A percentile compares a stretch with the other conserved stretches of the same genome.
phyloP scores from a whole-genome alignment of 2,113 vertebrate species.

The Phalacrocorax carbo region DNA sequence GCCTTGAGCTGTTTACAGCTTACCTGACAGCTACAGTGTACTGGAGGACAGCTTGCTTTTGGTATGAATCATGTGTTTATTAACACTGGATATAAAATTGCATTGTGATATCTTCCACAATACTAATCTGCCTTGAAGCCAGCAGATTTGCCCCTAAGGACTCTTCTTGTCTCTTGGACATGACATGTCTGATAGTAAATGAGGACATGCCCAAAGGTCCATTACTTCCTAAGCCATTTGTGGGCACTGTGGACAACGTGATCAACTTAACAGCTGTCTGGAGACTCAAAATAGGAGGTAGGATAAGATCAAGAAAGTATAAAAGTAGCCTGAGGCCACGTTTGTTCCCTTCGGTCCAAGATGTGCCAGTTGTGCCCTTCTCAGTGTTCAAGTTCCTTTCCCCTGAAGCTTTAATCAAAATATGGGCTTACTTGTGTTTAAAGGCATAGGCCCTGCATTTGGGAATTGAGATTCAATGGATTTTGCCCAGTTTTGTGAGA shows the following conservation, averaged over 20 bases:
- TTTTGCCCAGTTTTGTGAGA: not conserved
- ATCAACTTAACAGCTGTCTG: constrained; percentile 22
- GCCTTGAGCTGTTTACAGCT: not conserved
- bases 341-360: not conserved
- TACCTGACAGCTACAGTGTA: not conserved
- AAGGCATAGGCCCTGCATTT: not conserved
- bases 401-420: not conserved
- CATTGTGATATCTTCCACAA: not conserved
- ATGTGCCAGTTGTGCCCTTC: not conserved
- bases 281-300: constrained; percentile 3
- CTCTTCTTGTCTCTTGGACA: not conserved
- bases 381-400: not conserved
- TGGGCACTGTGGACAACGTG: not conserved
- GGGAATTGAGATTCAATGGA: not conserved
- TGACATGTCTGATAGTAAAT: not conserved
- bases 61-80: not conserved
- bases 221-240: not conserved
- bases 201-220: not conserved
- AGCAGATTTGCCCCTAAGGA: not conserved
- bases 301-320: constrained; percentile 14
- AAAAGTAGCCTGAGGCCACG: not conserved
- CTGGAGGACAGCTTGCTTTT: not conserved
- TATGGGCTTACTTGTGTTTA: not conserved
- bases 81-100: not conserved
- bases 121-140: not conserved